A percentile compares a stretch with the other conserved stretches of the same genome.
Conservation (phyloP, 2,888 invertebrate genomes). For the Mythimna impura region DNA sequence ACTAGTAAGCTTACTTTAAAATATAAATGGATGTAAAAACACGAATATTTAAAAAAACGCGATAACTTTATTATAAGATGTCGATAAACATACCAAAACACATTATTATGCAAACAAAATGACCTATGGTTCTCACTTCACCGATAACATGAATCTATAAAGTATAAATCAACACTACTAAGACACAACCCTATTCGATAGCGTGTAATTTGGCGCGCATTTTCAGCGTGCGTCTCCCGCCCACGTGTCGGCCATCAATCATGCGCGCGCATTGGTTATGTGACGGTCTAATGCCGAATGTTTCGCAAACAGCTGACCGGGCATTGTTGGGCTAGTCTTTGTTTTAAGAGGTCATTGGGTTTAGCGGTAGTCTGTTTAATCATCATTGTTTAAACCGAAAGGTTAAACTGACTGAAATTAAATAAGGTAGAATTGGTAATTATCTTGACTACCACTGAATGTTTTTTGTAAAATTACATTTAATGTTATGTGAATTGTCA, state of each 20-base stretch:
- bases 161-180: slow-evolving; percentile 52
- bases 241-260: slow-evolving; percentile 85
- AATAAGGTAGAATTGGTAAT: not conserved
- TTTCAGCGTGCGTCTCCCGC: slow-evolving; percentile 81
- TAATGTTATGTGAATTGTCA: no score
- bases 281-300: slow-evolving; percentile 85
- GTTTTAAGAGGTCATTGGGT: slow-evolving; percentile 68
- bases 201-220: slow-evolving; percentile 83
- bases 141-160: slow-evolving; percentile 35
- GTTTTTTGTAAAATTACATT: no score
- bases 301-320: slow-evolving; percentile 82
- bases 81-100: slow-evolving; percentile 1
- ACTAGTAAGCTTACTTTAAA: not conserved
- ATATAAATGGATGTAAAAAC: not conserved
- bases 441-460: no score
- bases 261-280: slow-evolving; percentile 77
- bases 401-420: slow-evolving; percentile 3
- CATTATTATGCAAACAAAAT: not conserved
- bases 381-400: slow-evolving; percentile 1
- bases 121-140: not conserved
- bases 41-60: not conserved
- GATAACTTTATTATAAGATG: not conserved
- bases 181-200: slow-evolving; percentile 64
- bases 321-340: slow-evolving; percentile 67
- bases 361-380: slow-evolving; percentile 32